Conservation (phyloP, 2,113 vertebrate genomes). For the Symphodus melops region DNA sequence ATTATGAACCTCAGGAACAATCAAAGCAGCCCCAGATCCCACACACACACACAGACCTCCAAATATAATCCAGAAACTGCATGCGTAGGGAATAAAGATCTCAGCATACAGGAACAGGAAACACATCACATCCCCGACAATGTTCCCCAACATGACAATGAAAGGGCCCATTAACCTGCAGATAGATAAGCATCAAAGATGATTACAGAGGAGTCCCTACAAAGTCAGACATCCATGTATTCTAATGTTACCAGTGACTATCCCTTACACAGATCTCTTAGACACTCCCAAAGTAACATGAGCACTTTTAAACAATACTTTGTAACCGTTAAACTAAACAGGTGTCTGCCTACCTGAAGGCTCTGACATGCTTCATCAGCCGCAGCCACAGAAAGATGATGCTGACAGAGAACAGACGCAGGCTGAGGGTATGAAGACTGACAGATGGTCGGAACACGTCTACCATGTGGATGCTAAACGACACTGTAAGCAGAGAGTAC, state of each 20-base stretch:
- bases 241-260: not conserved
- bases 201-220: too few relatives aligned
- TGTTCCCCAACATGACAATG: slow-evolving; percentile 79
- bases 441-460: slow-evolving; percentile 52
- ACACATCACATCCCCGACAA: slow-evolving; percentile 70
- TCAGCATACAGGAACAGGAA: slow-evolving; percentile 82
- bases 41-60: slow-evolving; percentile 67
- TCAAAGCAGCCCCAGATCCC: too few relatives aligned
- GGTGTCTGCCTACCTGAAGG: slow-evolving; percentile 74
- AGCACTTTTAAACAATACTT: not conserved
- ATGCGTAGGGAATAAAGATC: slow-evolving; percentile 81
- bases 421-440: slow-evolving; percentile 42
- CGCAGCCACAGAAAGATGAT: slow-evolving; percentile 81
- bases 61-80: slow-evolving; percentile 83
- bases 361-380: slow-evolving; percentile 81
- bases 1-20: too few relatives aligned
- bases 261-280: too few relatives aligned
- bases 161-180: slow-evolving; percentile 80
- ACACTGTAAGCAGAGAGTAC: slow-evolving; percentile 63
- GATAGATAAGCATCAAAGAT: too few relatives aligned
- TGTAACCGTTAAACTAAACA: not conserved
- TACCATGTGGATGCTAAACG: slow-evolving; percentile 68
- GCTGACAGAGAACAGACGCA: slow-evolving; percentile 74
- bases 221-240: not conserved
- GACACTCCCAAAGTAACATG: not conserved